Percentiles rank a stretch among this genome's conserved stretches.
These are phyloP conservation scores for Leucoma salicis DNA, from an alignment of 2,888 invertebrate species.

Conservation along the genomic window DNA sequence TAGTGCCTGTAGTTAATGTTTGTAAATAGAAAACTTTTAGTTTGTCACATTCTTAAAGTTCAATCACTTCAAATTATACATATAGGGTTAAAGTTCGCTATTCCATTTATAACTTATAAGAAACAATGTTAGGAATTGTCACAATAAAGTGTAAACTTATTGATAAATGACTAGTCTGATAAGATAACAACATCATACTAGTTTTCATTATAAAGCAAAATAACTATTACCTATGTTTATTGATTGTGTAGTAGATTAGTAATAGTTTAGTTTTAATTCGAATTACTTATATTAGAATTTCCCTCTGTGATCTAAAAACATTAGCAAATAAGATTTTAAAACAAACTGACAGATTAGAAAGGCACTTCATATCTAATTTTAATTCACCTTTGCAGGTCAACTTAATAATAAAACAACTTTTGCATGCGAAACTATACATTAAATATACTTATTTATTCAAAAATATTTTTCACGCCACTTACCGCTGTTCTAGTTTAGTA, in stretches of 20 bases:
- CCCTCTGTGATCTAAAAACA: conserved; percentile 21
- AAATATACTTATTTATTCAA: conserved; percentile 29
- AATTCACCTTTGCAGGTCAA: conserved; percentile 40
- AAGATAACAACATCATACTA: conserved; percentile 34
- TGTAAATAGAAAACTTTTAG: conserved; percentile 20
- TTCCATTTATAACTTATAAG: not conserved
- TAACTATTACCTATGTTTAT: conserved; percentile 4
- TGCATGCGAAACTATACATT: conserved; percentile 30
- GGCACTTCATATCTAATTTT: conserved; percentile 43
- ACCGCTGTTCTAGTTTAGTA: conserved; percentile 66
- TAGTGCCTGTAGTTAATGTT: no score
- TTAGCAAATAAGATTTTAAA: conserved; percentile 29
- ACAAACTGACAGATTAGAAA: conserved; percentile 66
- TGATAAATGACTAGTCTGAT: conserved; percentile 41
- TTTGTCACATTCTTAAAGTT: not conserved
- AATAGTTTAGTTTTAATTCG: no score
- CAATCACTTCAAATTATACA: not conserved
- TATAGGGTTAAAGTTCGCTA: no score
- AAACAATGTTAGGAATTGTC: conserved; percentile 4
- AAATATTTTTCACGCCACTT: conserved; percentile 50
- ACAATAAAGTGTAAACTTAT: conserved; percentile 29
- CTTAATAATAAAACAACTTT: conserved; percentile 23
- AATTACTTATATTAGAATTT: no score
- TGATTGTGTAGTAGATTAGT: not conserved
- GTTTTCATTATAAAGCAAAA: not conserved